Percentiles rank a stretch among this genome's conserved stretches.
Evolutionary conservation across 2,113 vertebrate genomes (phyloP).

Genomic region (Lethenteron reissneri): DNA sequence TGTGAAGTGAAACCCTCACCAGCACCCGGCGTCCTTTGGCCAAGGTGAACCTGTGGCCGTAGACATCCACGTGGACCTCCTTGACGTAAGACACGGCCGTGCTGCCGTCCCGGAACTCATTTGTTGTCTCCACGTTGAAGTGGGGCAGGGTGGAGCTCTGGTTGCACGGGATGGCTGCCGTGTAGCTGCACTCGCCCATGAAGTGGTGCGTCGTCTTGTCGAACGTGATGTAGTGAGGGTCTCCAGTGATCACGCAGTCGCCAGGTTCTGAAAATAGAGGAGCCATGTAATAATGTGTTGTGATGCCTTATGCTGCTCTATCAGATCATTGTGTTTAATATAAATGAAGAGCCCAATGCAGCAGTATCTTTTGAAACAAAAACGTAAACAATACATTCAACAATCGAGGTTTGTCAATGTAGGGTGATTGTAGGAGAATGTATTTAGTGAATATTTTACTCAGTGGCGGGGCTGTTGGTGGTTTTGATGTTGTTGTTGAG

Average conservation of each 20-base stretch:
- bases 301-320: too few species aligned
- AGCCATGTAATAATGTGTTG: too few species aligned
- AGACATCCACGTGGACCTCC: conserved; percentile 32
- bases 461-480: too few species aligned
- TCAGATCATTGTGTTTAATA: too few species aligned
- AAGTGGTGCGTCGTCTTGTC: conserved; percentile 16
- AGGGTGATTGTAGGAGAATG: too few species aligned
- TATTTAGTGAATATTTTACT: too few species aligned
- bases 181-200: conserved; percentile 59
- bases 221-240: conserved; percentile 17
- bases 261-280: conserved; percentile 26
- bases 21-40: conserved; percentile 40
- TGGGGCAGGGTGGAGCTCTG: conserved; percentile 21
- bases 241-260: conserved; percentile 15
- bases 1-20: conserved; percentile 19
- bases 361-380: too few species aligned
- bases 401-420: too few species aligned
- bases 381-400: too few species aligned
- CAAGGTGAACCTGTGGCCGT: conserved; percentile 24
- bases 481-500: too few species aligned
- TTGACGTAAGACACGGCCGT: conserved; percentile 44
- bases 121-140: conserved; percentile 45
- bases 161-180: conserved; percentile 35
- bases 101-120: conserved; percentile 42
- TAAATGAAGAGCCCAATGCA: too few species aligned